Conservation (phyloP, 2,113 vertebrate species). For the Struthidea cinerea region DNA sequence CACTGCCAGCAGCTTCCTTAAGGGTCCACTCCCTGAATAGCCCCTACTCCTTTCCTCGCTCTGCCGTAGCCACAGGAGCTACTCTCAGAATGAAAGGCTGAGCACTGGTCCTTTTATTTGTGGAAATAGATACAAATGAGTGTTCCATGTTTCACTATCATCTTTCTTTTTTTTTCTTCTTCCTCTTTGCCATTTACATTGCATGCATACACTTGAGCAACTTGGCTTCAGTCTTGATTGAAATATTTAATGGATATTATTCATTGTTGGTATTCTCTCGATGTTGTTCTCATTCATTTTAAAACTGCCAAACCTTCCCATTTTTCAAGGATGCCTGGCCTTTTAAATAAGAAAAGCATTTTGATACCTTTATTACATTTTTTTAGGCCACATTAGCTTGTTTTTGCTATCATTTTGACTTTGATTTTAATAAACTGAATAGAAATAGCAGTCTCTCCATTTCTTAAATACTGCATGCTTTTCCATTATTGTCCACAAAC, state of each 20-base stretch:
- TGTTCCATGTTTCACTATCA: constrained; percentile 26
- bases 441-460: constrained; percentile 46
- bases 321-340: constrained; percentile 65
- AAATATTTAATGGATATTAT: constrained; percentile 68
- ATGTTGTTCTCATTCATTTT: constrained; percentile 63
- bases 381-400: constrained; percentile 55
- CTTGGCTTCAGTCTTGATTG: constrained; percentile 67
- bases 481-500: constrained; percentile 70
- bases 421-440: constrained; percentile 63
- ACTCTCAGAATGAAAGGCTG: neutral
- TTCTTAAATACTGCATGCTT: constrained; percentile 64
- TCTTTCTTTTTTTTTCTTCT: neutral
- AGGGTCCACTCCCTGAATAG: neutral
- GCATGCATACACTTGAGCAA: constrained; percentile 57
- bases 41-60: neutral
- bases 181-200: constrained; percentile 56
- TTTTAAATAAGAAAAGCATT: constrained; percentile 73
- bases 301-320: constrained; percentile 65
- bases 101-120: neutral
- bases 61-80: rapidly evolving
- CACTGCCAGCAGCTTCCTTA: neutral
- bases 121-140: neutral
- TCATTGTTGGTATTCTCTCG: constrained; percentile 51
- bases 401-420: constrained; percentile 65
- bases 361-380: constrained; percentile 69